phyloP scores from a whole-genome alignment of 2,797 vertebrate genomes.

The Pampus argenteus region DNA sequence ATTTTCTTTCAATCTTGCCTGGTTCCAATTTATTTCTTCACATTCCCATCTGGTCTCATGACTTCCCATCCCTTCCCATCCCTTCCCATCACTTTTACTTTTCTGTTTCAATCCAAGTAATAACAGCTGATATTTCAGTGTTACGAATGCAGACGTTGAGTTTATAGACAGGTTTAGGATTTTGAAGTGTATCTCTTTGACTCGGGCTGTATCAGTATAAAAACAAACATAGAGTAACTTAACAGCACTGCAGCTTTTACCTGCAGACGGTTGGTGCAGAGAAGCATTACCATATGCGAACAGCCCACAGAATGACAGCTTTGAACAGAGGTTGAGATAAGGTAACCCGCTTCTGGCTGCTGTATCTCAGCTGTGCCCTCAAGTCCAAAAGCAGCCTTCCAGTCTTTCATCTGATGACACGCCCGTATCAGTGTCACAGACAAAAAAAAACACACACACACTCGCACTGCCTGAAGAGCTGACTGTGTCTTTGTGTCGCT shows the following conservation, averaged over 20 bases:
- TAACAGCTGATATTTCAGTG: not conserved
- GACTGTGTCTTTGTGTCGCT: conserved; percentile 49
- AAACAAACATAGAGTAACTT: conserved; percentile 4
- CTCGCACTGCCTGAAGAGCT: conserved; percentile 51
- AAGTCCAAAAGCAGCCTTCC: conserved; percentile 49
- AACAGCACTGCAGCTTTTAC: conserved; percentile 34
- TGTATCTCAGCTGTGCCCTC: conserved; percentile 45
- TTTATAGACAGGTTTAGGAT: not conserved
- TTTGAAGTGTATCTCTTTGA: not conserved
- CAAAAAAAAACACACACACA: conserved; percentile 66
- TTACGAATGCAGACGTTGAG: not conserved
- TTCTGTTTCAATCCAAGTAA: not conserved
- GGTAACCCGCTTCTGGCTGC: conserved; percentile 45
- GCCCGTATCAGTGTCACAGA: conserved; percentile 71
- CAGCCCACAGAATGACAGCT: conserved; percentile 45
- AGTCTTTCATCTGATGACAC: conserved; percentile 62
- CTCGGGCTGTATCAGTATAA: not conserved
- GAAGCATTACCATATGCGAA: conserved; percentile 33
- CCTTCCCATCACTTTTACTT: not conserved
- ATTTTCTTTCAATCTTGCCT: not conserved
- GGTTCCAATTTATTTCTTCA: not conserved
- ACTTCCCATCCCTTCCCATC: conserved; percentile 2
- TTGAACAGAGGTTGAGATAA: conserved; percentile 61
- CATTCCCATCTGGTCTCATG: too few species aligned
- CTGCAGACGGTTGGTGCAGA: conserved; percentile 25